A percentile compares a stretch with the other conserved stretches of the same genome.
Conservation (phyloP, 2,888 invertebrate species). For the Sinopyrophorus schimmeli region DNA sequence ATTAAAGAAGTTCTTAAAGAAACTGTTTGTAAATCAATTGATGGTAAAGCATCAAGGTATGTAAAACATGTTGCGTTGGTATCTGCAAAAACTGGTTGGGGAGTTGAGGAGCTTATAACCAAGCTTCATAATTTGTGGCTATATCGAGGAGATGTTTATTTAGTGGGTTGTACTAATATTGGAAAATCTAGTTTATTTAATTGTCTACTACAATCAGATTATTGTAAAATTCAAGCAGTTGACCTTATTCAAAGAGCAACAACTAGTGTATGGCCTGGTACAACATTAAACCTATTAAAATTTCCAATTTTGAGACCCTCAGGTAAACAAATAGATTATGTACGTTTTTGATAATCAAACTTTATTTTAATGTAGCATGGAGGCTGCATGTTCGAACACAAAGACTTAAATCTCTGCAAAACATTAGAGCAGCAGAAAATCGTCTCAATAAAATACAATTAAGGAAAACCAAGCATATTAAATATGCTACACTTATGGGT, state of each 20-base stretch:
- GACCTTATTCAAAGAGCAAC: constrained; percentile 89
- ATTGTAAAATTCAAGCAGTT: constrained; percentile 79
- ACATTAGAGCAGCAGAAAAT: constrained; percentile 57
- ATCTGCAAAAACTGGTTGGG: constrained; percentile 93
- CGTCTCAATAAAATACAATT: constrained; percentile 60
- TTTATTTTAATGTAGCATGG: constrained; percentile 46
- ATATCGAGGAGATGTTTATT: constrained; percentile 71
- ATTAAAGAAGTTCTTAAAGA: constrained; percentile 65
- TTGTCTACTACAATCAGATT: constrained; percentile 86
- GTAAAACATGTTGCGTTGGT: constrained; percentile 75
- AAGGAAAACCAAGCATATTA: constrained; percentile 53
- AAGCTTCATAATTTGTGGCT: constrained; percentile 72
- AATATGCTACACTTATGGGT: constrained; percentile 63
- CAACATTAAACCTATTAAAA: constrained; percentile 89
- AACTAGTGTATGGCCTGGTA: constrained; percentile 94
- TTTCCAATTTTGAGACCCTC: constrained; percentile 86
- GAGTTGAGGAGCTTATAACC: constrained; percentile 88
- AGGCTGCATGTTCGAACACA: constrained; percentile 61
- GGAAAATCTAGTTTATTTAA: constrained; percentile 97
- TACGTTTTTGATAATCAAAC: constrained; percentile 1
- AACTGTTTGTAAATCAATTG: constrained; percentile 59
- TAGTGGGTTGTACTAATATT: constrained; percentile 94
- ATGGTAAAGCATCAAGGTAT: constrained; percentile 63
- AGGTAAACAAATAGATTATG: constrained; percentile 41
- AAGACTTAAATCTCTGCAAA: constrained; percentile 62